phyloP scores from a whole-genome alignment of 2,888 invertebrate genomes.

The Erebia ligea region DNA sequence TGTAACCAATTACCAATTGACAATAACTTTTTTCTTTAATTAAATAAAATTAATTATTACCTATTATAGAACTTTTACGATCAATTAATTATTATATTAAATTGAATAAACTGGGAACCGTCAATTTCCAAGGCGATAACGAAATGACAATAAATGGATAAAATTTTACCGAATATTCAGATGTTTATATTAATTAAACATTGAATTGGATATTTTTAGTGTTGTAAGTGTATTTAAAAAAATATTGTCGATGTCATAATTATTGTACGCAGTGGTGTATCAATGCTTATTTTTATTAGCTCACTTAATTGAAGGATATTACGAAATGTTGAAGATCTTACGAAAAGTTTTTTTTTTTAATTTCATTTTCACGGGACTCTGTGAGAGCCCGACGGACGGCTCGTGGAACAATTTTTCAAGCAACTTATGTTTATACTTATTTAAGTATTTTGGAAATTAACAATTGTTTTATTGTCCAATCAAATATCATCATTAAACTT shows the following conservation, averaged over 20 bases:
- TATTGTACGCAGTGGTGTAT: neutral
- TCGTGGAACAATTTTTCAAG: constrained; percentile 40
- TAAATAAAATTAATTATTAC: constrained; percentile 1
- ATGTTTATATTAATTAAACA: constrained; percentile 25
- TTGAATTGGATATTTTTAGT: constrained; percentile 31
- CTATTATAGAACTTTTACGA: constrained; percentile 55
- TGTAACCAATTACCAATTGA: constrained; percentile 50
- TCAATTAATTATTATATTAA: constrained; percentile 64
- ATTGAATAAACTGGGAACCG: constrained; percentile 45
- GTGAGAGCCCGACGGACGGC: constrained; percentile 59
- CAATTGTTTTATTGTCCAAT: neutral
- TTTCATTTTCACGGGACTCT: constrained; percentile 46
- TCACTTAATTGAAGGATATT: neutral
- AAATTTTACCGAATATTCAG: constrained; percentile 38
- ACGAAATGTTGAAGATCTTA: neutral
- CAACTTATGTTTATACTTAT: neutral
- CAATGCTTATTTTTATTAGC: constrained; percentile 6
- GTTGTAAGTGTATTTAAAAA: constrained; percentile 26
- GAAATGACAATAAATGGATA: constrained; percentile 61
- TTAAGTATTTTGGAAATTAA: neutral
- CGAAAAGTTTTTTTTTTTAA: neutral
- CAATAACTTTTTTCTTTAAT: constrained; percentile 58
- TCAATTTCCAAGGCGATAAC: constrained; percentile 68
- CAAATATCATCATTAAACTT: neutral
- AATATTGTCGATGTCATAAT: constrained; percentile 18